A percentile compares a stretch with the other conserved stretches of the same genome.
Conservation (phyloP, 2,888 invertebrate genomes). For the Neoitamus cyanurus region DNA sequence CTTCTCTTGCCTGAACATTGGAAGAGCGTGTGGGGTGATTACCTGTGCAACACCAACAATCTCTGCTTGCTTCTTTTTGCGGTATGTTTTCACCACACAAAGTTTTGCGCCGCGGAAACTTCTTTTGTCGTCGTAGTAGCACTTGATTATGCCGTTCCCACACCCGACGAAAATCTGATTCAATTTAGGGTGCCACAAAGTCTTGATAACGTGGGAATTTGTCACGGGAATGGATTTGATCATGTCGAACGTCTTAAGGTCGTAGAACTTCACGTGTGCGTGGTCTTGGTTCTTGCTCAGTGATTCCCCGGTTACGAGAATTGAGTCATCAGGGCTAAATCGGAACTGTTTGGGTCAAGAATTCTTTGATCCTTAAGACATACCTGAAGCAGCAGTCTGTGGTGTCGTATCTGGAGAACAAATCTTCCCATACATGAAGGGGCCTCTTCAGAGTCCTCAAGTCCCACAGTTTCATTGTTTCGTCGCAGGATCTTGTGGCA, state of each 20-base stretch:
- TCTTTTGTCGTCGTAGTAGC: slow-evolving; percentile 88
- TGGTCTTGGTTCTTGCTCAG: slow-evolving; percentile 72
- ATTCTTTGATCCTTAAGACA: background rate
- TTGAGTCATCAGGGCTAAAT: slow-evolving; percentile 87
- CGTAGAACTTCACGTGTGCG: slow-evolving; percentile 83
- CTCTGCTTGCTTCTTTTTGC: slow-evolving; percentile 85
- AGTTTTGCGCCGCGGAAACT: slow-evolving; percentile 92
- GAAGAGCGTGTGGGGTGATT: slow-evolving; percentile 95
- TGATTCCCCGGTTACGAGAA: slow-evolving; percentile 90
- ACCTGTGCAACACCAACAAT: slow-evolving; percentile 91
- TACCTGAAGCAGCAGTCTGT: slow-evolving; percentile 73
- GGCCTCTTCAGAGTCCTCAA: slow-evolving; percentile 84
- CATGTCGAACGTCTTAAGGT: slow-evolving; percentile 79
- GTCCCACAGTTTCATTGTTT: slow-evolving; percentile 96
- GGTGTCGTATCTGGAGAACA: slow-evolving; percentile 87
- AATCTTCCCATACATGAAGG: slow-evolving; percentile 73
- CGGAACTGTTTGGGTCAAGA: background rate
- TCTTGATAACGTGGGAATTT: slow-evolving; percentile 86
- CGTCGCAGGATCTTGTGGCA: slow-evolving; percentile 88
- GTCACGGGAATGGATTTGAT: slow-evolving; percentile 81
- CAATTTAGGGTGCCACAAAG: slow-evolving; percentile 96
- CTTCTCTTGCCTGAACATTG: slow-evolving; percentile 92
- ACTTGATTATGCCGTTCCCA: slow-evolving; percentile 89
- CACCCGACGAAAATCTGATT: slow-evolving; percentile 96
- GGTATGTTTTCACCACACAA: slow-evolving; percentile 84